Evolutionary conservation across 2,888 invertebrate genomes (phyloP), one percentile per base, ranked within the genome.

Genomic region (Campaea margaritaria): DNA sequence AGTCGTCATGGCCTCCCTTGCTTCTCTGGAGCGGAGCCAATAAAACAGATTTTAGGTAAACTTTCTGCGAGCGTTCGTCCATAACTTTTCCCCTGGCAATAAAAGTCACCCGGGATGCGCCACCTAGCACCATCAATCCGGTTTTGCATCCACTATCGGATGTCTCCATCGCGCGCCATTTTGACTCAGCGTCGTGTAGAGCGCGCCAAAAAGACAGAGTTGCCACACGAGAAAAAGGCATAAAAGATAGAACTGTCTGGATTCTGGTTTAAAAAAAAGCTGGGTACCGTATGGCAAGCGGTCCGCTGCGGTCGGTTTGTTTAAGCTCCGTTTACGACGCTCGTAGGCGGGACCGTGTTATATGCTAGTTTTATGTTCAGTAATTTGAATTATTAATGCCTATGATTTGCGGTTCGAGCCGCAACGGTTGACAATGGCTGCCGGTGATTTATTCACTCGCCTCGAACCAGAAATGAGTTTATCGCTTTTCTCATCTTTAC

Each of bases 91-190:
- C 70, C 70, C 76, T 76, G 81, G 87, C 83, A 79, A 87, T 91
- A 91, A 91, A 88, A 76, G 89, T 89, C 88, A 80, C 69, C 75
- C 64, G 71, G 80, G 80, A 75, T 78, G 77, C 79, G 81, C 81
- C 79, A 83, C 82, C 85, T 76, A 71, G 78, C 86, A 74, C 86
- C 86, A 89, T 89, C 88, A 86, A 86, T 86, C 87, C 83, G 79
- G 87, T 85, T 82, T 47, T 82, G 88, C 85, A 82, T 86, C 75
- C 75, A 74, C 81, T 89, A 90, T 91, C 91, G 79, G 72, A 73
- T 74, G 86, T 83, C 87, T 83, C 83, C 86, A 91, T 89, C 90
- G 76, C 74, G 72, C 73, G 78, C 80, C 82, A 81, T 78, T 75
- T 74, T 70, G 70, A 60, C 68, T 72, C 64, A 50, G 64, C 64